Conservation (phyloP, 2,797 vertebrate genomes). For the Rousettus madagascariensis region DNA sequence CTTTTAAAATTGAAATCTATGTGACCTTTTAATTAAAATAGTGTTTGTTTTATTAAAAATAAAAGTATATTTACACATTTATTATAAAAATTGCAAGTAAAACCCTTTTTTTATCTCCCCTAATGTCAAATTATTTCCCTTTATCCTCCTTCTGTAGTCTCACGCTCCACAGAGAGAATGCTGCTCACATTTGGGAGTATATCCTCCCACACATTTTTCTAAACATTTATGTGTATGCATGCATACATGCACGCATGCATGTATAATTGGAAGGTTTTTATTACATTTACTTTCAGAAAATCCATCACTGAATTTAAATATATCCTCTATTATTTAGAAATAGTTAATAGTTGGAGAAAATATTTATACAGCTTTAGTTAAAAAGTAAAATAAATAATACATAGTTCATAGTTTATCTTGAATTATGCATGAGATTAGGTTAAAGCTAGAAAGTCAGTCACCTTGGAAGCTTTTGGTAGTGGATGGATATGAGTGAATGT, state of each 20-base stretch:
- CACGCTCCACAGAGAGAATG: background rate
- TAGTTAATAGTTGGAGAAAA: conserved; percentile 65
- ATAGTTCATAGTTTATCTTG: conserved; percentile 69
- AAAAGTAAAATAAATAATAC: conserved; percentile 67
- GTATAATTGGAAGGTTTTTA: background rate
- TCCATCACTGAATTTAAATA: conserved; percentile 59
- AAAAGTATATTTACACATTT: background rate
- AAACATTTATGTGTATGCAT: background rate
- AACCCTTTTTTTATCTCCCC: background rate
- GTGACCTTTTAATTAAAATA: conserved; percentile 26
- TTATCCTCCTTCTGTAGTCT: background rate
- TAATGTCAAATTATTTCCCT: background rate
- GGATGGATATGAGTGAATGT: conserved; percentile 28
- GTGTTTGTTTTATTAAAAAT: background rate
- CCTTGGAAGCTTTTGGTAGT: conserved; percentile 46
- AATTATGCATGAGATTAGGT: conserved; percentile 63
- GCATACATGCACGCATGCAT: background rate
- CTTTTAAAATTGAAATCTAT: conserved; percentile 9
- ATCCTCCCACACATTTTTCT: background rate
- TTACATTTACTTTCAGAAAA: conserved; percentile 44
- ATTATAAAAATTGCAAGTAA: background rate
- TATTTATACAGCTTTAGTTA: conserved; percentile 72
- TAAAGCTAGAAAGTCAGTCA: conserved; percentile 69
- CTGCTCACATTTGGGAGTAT: background rate
- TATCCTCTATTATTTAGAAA: conserved; percentile 63